Conservation (phyloP, 1,140 invertebrate species). For the Drosophila suzukii region DNA sequence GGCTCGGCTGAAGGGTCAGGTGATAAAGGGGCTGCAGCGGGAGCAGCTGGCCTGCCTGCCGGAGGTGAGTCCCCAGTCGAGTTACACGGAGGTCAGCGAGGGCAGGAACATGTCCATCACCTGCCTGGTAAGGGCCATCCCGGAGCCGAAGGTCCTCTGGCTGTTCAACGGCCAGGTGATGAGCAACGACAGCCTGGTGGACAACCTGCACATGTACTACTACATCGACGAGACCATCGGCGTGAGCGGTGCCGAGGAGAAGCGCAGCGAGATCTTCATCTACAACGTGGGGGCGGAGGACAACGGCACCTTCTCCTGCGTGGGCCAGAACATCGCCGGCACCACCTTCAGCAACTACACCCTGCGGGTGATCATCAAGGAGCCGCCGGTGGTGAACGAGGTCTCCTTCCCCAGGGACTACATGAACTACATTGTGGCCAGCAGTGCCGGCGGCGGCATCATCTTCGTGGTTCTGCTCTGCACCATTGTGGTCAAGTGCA, state of each 20-base stretch:
- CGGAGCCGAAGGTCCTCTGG: constrained; percentile 92
- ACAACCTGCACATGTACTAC: constrained; percentile 88
- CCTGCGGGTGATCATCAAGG: constrained; percentile 89
- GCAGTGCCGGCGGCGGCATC: constrained; percentile 87
- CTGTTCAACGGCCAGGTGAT: constrained; percentile 91
- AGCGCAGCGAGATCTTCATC: constrained; percentile 91
- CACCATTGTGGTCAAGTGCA: constrained; percentile 87
- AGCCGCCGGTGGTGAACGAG: constrained; percentile 88
- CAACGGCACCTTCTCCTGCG: constrained; percentile 92
- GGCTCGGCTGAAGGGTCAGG: constrained; percentile 87
- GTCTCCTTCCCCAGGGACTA: constrained; percentile 89
- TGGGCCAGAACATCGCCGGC: constrained; percentile 93
- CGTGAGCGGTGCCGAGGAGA: constrained; percentile 87
- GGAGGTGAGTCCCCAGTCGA: constrained; percentile 88
- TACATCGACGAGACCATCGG: constrained; percentile 88
- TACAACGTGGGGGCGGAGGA: constrained; percentile 90
- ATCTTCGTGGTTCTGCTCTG: constrained; percentile 87
- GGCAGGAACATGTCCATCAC: constrained; percentile 91
- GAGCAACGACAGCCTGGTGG: constrained; percentile 88
- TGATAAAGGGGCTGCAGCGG: constrained; percentile 89
- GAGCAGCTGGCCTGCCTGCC: constrained; percentile 93
- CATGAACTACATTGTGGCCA: constrained; percentile 86
- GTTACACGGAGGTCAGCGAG: constrained; percentile 90
- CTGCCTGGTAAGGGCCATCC: constrained; percentile 91
- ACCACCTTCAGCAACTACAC: constrained; percentile 91